A percentile compares a stretch with the other conserved stretches of the same genome.
Conservation (phyloP, 2,113 vertebrate genomes). For the Oncorhynchus gorbuscha region DNA sequence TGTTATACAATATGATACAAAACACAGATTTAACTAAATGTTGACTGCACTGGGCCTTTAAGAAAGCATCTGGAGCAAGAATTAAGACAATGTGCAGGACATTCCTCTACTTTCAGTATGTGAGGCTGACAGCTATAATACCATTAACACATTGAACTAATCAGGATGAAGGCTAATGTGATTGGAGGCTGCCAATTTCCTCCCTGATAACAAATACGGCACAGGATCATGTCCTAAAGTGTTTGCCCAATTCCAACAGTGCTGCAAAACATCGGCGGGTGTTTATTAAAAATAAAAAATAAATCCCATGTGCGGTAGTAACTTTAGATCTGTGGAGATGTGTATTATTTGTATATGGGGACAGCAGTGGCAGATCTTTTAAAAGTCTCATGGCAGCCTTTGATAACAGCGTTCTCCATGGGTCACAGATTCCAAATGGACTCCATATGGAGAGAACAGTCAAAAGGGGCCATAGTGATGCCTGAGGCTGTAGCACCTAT, state of each 20-base stretch:
- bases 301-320: background rate
- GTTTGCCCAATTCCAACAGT: too few relatives aligned
- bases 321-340: background rate
- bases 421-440: conserved; percentile 6
- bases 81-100: background rate
- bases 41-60: too few relatives aligned
- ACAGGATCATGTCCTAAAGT: too few relatives aligned
- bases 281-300: too few relatives aligned
- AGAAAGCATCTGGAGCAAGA: too few relatives aligned
- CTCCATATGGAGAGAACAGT: conserved; percentile 4
- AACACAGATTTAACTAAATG: too few relatives aligned
- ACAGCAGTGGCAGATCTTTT: background rate
- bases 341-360: background rate
- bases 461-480: background rate
- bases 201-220: background rate
- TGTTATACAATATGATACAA: too few relatives aligned
- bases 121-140: background rate
- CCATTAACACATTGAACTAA: conserved; percentile 10
- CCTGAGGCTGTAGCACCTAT: conserved; percentile 2
- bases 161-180: background rate
- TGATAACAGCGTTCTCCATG: background rate
- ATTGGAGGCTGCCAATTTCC: too few relatives aligned
- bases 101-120: background rate
- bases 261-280: too few relatives aligned
- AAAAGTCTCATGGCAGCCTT: background rate